Percentiles rank a stretch among this genome's conserved stretches.
Evolutionary conservation across 1,140 invertebrate species (phyloP).

Genomic region (Chionoecetes opilio): DNA sequence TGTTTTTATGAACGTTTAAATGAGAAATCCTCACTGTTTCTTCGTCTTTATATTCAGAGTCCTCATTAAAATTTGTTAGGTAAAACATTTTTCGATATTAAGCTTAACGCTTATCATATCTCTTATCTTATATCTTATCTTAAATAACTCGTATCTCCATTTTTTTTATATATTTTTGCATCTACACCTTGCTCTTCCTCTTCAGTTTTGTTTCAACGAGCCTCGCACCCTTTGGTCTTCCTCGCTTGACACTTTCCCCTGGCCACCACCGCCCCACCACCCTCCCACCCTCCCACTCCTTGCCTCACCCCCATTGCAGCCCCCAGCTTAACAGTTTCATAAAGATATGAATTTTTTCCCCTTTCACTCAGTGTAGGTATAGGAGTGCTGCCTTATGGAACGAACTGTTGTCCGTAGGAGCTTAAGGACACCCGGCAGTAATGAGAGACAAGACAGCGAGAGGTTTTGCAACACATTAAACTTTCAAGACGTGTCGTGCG

Average conservation of each 20-base stretch:
- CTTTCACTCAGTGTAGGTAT: not conserved
- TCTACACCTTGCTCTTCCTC: not conserved
- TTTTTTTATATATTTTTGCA: not conserved
- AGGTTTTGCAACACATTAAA: no score
- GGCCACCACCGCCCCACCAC: no score
- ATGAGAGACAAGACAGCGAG: no score
- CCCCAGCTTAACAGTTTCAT: not conserved
- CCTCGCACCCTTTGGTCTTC: not conserved
- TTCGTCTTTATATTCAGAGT: not conserved
- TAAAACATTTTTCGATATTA: not conserved
- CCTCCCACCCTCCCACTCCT: no score
- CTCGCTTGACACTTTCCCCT: no score
- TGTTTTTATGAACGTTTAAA: not conserved
- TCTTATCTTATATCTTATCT: no score
- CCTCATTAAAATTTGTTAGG: not conserved
- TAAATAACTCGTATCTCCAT: not conserved
- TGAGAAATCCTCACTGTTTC: conserved; percentile 5
- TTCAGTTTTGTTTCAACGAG: not conserved
- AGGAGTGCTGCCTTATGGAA: not conserved
- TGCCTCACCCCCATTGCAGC: not conserved
- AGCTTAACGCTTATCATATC: no score
- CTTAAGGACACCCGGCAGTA: not conserved
- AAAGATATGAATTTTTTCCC: not conserved
- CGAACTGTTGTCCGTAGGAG: not conserved
- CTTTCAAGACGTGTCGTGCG: no score